Percentiles rank a stretch among this genome's conserved stretches.
Evolutionary conservation across 1,140 invertebrate genomes (phyloP).

Genomic region (Meloidogyne floridensis): DNA sequence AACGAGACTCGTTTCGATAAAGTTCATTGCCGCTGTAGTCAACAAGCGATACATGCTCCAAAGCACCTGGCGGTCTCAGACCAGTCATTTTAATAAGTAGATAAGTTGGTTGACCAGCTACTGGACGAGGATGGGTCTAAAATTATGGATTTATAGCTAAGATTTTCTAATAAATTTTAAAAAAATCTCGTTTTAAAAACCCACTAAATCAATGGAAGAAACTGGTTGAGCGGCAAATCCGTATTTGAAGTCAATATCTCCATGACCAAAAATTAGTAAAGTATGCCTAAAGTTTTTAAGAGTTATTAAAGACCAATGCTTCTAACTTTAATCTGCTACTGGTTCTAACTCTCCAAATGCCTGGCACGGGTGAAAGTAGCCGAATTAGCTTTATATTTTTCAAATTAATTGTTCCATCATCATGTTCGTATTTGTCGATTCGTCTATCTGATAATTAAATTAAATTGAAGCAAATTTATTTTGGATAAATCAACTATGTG

Average conservation of each 20-base stretch:
- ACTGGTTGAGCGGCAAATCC: constrained; percentile 73
- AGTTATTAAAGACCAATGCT: too few relatives aligned
- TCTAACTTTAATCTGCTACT: constrained; percentile 70
- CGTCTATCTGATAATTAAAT: constrained; percentile 49
- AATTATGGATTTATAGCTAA: background rate
- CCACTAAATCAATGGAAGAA: constrained; percentile 66
- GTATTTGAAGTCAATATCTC: constrained; percentile 72
- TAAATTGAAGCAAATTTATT: background rate
- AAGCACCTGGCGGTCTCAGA: constrained; percentile 58
- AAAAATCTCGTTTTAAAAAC: background rate
- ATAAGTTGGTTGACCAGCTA: constrained; percentile 66
- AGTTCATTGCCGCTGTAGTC: constrained; percentile 68
- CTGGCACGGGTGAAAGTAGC: constrained; percentile 73
- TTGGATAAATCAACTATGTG: constrained; percentile 44
- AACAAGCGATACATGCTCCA: constrained; percentile 69
- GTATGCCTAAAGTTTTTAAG: constrained; percentile 70
- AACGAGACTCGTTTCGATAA: constrained; percentile 60
- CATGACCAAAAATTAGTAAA: constrained; percentile 74
- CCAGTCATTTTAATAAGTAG: constrained; percentile 69
- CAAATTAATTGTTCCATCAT: constrained; percentile 67
- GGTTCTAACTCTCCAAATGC: constrained; percentile 72
- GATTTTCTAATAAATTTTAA: too few relatives aligned
- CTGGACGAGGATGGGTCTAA: constrained; percentile 58
- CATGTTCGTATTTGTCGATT: constrained; percentile 58
- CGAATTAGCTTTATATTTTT: constrained; percentile 70